Conservation (phyloP, 1,140 invertebrate genomes). For the Ptiloglossa arizonensis region DNA sequence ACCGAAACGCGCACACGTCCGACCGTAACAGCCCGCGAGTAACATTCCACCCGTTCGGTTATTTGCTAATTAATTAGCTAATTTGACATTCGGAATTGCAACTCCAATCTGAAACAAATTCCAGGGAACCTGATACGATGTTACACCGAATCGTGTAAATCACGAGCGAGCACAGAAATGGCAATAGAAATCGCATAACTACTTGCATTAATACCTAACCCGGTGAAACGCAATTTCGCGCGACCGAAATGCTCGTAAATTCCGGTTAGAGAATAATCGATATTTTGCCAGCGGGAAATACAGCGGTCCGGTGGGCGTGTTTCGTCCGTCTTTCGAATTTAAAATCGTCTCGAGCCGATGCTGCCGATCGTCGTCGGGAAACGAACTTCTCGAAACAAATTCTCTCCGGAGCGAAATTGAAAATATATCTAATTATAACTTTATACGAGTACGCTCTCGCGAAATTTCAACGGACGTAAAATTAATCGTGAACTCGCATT, state of each 20-base stretch:
- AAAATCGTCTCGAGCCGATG: too few species aligned
- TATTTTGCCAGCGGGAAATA: conserved; percentile 5
- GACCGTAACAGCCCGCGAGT: not conserved
- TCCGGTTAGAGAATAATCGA: conserved; percentile 19
- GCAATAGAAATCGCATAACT: conserved; percentile 59
- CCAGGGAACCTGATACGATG: conserved; percentile 41
- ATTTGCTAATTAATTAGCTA: conserved; percentile 55
- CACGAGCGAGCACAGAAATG: conserved; percentile 39
- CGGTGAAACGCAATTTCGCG: conserved; percentile 49
- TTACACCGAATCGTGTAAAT: conserved; percentile 53
- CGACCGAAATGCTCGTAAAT: conserved; percentile 48
- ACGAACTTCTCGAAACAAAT: too few species aligned
- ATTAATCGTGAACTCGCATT: conserved; percentile 18
- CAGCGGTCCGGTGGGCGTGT: too few species aligned
- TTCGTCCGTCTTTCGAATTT: not conserved
- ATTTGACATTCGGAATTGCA: conserved; percentile 38
- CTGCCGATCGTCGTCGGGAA: too few species aligned
- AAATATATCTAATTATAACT: too few species aligned
- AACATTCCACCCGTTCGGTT: conserved; percentile 22
- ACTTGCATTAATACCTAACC: conserved; percentile 21
- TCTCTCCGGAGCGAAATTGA: too few species aligned
- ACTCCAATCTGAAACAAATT: conserved; percentile 49
- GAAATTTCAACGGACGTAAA: not conserved
- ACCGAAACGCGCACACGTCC: too few species aligned
- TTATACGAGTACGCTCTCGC: too few species aligned